These are phyloP conservation scores for Portevinia maculata DNA, from an alignment of 2,888 invertebrate species.

Conservation along the genomic window DNA sequence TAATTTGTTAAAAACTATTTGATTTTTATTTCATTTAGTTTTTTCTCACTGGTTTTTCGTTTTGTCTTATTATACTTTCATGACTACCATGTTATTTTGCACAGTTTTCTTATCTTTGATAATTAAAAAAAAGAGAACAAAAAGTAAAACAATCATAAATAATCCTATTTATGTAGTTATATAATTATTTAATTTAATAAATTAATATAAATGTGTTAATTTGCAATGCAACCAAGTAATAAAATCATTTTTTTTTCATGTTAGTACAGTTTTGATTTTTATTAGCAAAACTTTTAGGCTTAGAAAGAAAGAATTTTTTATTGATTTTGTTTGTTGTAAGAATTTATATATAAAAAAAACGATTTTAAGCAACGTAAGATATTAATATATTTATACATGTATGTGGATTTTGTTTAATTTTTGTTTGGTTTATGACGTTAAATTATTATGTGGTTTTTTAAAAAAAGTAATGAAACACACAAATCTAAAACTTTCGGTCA, in stretches of 20 bases:
- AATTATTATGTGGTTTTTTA: slow-evolving; percentile 51
- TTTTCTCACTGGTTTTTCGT: slow-evolving; percentile 42
- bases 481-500: slow-evolving; percentile 68
- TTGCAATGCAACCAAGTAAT: slow-evolving; percentile 70
- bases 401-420: slow-evolving; percentile 34
- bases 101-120: slow-evolving; percentile 63
- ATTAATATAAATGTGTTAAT: slow-evolving; percentile 71
- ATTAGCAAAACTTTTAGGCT: slow-evolving; percentile 62
- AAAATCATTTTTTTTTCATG: slow-evolving; percentile 52
- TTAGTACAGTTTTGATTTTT: slow-evolving; percentile 71
- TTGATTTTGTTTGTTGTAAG: slow-evolving; percentile 70
- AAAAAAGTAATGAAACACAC: slow-evolving; percentile 23
- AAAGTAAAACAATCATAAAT: slow-evolving; percentile 54
- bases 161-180: slow-evolving; percentile 53
- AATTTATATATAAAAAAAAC: slow-evolving; percentile 36
- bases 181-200: slow-evolving; percentile 30
- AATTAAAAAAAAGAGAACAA: slow-evolving; percentile 40
- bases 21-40: slow-evolving; percentile 65
- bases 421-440: slow-evolving; percentile 48
- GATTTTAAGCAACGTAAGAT: slow-evolving; percentile 74
- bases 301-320: slow-evolving; percentile 47
- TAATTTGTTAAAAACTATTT: slow-evolving; percentile 46
- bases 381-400: slow-evolving; percentile 66
- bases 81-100: slow-evolving; percentile 75
- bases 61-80: slow-evolving; percentile 59